A percentile compares a stretch with the other conserved stretches of the same genome.
These are phyloP conservation scores for Meloidogyne hapla DNA, from an alignment of 1,140 invertebrate species.

Conservation along the genomic window DNA sequence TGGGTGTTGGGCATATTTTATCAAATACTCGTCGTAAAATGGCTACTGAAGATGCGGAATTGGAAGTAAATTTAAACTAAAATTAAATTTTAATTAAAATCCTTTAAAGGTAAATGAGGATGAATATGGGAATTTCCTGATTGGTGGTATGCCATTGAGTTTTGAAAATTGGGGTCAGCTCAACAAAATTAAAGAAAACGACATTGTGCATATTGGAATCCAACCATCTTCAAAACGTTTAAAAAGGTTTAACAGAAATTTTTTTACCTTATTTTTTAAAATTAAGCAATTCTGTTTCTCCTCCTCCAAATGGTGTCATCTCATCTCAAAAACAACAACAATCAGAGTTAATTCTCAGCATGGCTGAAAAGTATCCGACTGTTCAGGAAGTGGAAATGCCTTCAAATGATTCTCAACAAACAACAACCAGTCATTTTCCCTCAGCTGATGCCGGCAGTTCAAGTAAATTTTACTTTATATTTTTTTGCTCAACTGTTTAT, in stretches of 20 bases:
- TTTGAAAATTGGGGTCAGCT: constrained; percentile 30
- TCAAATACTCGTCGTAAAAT: constrained; percentile 7
- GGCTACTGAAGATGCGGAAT: constrained; percentile 12
- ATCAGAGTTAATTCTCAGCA: background rate
- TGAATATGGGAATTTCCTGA: constrained; percentile 25
- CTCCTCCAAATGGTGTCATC: background rate
- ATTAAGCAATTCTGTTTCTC: background rate
- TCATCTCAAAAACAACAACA: background rate
- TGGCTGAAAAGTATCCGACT: constrained; percentile 16
- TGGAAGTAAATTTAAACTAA: constrained; percentile 8
- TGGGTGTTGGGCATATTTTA: constrained; percentile 24
- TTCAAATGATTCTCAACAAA: background rate
- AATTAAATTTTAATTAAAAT: background rate
- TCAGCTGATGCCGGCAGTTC: background rate
- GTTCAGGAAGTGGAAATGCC: constrained; percentile 17
- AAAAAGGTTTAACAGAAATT: background rate
- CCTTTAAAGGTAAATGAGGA: constrained; percentile 24
- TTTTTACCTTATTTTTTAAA: background rate
- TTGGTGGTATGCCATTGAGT: constrained; percentile 19
- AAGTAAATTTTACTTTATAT: background rate
- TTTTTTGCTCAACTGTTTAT: background rate
- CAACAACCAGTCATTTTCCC: background rate
- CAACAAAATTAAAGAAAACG: constrained; percentile 24
- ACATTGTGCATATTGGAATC: constrained; percentile 21
- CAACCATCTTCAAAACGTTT: constrained; percentile 9